A percentile compares a stretch with the other conserved stretches of the same genome.
These are phyloP conservation scores for Arrhamphus sclerolepis DNA, from an alignment of 2,797 vertebrate genomes.

Conservation along the genomic window DNA sequence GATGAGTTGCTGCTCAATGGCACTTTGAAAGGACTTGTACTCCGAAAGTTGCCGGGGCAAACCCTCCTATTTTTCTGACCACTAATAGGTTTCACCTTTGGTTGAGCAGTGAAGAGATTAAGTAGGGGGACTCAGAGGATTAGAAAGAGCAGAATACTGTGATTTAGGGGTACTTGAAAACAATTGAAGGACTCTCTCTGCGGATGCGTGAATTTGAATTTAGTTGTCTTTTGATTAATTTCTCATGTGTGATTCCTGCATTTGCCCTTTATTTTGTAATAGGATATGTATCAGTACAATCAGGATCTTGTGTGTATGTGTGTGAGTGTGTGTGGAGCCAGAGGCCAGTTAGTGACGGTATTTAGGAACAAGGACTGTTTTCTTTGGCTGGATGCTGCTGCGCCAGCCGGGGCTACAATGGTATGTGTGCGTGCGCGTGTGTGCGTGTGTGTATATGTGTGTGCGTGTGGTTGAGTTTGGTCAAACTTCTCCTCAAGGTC, in stretches of 20 bases:
- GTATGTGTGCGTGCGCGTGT: constrained; percentile 21
- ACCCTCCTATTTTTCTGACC: constrained; percentile 67
- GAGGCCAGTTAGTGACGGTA: constrained; percentile 62
- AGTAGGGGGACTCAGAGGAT: constrained; percentile 62
- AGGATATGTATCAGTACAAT: constrained; percentile 37
- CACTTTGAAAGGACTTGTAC: constrained; percentile 40
- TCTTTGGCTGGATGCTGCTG: constrained; percentile 64
- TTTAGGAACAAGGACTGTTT: constrained; percentile 67
- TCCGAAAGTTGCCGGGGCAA: constrained; percentile 46
- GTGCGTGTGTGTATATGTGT: constrained; percentile 12
- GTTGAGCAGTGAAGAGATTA: constrained; percentile 65
- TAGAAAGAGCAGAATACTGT: constrained; percentile 66
- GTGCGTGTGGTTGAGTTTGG: constrained; percentile 29
- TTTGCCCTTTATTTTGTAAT: constrained; percentile 40
- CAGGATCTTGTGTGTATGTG: constrained; percentile 22
- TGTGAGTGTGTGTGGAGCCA: constrained; percentile 53
- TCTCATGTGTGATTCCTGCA: constrained; percentile 32
- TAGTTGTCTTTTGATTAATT: constrained; percentile 20
- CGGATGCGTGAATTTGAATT: background rate
- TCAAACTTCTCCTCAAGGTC: constrained; percentile 59
- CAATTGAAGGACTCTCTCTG: constrained; percentile 9
- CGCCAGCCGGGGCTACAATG: constrained; percentile 44
- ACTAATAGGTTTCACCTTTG: constrained; percentile 77
- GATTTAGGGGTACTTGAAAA: constrained; percentile 63
- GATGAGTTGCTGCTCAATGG: constrained; percentile 56